A percentile compares a stretch with the other conserved stretches of the same genome.
phyloP scores from a whole-genome alignment of 2,888 invertebrate genomes.

The Subacronicta megacephala region DNA sequence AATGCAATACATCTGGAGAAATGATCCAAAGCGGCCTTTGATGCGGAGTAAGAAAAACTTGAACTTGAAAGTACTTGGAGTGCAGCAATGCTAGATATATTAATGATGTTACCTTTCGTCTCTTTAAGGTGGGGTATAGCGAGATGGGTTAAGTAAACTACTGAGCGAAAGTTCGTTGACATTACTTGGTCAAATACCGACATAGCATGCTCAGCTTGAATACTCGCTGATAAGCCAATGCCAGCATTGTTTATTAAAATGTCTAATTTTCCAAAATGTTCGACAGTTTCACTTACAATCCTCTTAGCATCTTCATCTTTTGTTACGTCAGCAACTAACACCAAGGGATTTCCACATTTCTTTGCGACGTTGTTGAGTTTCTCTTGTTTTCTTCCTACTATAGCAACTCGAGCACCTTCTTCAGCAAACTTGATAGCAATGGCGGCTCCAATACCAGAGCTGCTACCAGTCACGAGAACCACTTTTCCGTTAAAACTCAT shows the following conservation, averaged over 20 bases:
- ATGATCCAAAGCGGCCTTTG: slow-evolving; percentile 58
- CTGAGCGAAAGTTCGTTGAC: slow-evolving; percentile 39
- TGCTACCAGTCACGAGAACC: slow-evolving; percentile 60
- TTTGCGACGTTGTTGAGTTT: slow-evolving; percentile 45
- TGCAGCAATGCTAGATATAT: slow-evolving; percentile 76
- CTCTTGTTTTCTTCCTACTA: slow-evolving; percentile 54
- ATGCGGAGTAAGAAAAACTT: slow-evolving; percentile 40
- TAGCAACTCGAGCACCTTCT: slow-evolving; percentile 52
- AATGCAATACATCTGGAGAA: slow-evolving; percentile 75
- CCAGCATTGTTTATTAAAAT: slow-evolving; percentile 51
- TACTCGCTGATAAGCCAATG: neutral
- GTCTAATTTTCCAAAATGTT: slow-evolving; percentile 40
- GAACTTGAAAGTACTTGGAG: neutral
- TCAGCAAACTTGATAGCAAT: slow-evolving; percentile 43
- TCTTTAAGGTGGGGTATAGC: slow-evolving; percentile 52
- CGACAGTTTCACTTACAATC: slow-evolving; percentile 24
- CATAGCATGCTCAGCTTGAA: slow-evolving; percentile 28
- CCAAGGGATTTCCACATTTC: slow-evolving; percentile 26
- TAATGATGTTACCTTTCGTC: slow-evolving; percentile 92
- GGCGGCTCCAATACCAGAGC: slow-evolving; percentile 62
- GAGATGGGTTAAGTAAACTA: slow-evolving; percentile 41
- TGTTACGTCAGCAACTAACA: slow-evolving; percentile 30
- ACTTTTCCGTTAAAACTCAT: slow-evolving; percentile 60
- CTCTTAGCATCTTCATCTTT: slow-evolving; percentile 34
- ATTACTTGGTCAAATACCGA: slow-evolving; percentile 31